These are phyloP conservation scores for Willisornis vidua DNA, from an alignment of 2,113 vertebrate genomes.

Conservation along the genomic window DNA sequence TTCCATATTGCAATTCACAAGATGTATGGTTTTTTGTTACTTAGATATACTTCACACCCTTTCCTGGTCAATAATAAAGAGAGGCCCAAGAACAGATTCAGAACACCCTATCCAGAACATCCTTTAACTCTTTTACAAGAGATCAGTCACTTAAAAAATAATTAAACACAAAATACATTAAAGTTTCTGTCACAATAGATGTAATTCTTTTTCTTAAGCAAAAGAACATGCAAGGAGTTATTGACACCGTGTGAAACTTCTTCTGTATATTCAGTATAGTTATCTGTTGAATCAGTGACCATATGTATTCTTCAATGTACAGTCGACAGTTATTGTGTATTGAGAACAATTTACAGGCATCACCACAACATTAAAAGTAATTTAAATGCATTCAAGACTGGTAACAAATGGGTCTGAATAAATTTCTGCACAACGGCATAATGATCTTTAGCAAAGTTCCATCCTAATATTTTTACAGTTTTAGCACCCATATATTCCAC, in stretches of 20 bases:
- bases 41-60: neutral
- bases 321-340: constrained; percentile 28
- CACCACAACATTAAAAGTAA: constrained; percentile 59
- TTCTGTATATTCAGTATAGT: neutral
- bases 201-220: constrained; percentile 12
- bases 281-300: constrained; percentile 20
- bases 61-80: neutral
- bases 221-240: neutral
- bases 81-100: neutral
- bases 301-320: neutral
- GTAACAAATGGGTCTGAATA: constrained; percentile 35
- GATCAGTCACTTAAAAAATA: neutral
- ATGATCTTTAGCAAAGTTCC: constrained; percentile 32
- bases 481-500: neutral
- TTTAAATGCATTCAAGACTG: constrained; percentile 61
- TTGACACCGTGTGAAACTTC: neutral
- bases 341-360: constrained; percentile 40
- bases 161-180: neutral
- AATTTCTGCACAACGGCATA: constrained; percentile 22
- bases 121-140: neutral
- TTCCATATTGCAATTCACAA: neutral
- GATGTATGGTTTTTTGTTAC: neutral
- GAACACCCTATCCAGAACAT: neutral
- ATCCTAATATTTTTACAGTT: constrained; percentile 38
- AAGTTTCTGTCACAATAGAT: neutral